These are phyloP conservation scores for Puma concolor DNA, from an alignment of 2,113 vertebrate species.

Conservation along the genomic window DNA sequence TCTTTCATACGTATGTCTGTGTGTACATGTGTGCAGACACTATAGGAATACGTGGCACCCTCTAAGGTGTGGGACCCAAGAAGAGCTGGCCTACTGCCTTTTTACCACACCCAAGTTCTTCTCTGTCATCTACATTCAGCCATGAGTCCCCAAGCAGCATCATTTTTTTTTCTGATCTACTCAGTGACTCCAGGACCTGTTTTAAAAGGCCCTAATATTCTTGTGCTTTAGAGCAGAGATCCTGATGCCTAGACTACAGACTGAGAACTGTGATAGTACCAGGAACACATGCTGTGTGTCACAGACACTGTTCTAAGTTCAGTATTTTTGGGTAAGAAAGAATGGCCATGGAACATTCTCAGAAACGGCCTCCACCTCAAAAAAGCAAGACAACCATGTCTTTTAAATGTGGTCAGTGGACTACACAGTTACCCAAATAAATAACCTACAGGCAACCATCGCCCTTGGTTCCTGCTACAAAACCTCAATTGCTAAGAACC, in stretches of 20 bases:
- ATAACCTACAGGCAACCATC: neutral
- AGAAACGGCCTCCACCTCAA: conserved; percentile 36
- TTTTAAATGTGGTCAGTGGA: neutral
- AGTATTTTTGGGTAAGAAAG: neutral
- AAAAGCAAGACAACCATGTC: neutral
- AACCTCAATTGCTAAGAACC: neutral
- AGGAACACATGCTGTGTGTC: neutral
- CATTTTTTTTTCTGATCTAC: neutral
- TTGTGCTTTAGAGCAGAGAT: neutral
- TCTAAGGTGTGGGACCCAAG: neutral
- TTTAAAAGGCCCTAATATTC: neutral
- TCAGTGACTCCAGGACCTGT: neutral
- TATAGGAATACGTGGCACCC: neutral
- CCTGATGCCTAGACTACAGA: neutral
- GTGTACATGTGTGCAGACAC: no score
- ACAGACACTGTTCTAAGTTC: neutral
- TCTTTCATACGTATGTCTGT: neutral
- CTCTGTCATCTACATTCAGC: neutral
- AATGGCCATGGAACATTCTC: neutral
- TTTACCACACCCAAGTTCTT: neutral
- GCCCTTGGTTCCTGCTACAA: neutral
- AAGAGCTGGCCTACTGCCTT: neutral
- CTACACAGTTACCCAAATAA: neutral
- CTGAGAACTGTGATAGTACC: neutral
- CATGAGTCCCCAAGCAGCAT: neutral